A percentile compares a stretch with the other conserved stretches of the same genome.
phyloP scores from a whole-genome alignment of 2,797 vertebrate genomes.

The Notolepis coatsorum region DNA sequence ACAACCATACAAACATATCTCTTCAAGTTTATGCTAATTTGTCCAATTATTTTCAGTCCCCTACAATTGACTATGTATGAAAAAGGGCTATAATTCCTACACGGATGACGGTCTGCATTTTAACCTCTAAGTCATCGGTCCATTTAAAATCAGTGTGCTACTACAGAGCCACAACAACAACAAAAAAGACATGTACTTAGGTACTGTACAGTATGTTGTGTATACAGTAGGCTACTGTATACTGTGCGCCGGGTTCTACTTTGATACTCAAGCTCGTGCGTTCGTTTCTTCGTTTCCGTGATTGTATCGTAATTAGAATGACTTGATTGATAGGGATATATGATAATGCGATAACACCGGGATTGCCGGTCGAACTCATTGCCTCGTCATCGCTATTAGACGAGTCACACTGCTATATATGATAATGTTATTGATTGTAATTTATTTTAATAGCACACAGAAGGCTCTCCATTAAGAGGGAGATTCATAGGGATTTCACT shows the following conservation, averaged over 20 bases:
- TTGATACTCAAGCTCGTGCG: not conserved
- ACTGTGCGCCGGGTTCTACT: not conserved
- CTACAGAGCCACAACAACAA: too few relatives aligned
- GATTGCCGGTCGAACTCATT: constrained; percentile 25
- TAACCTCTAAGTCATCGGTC: too few relatives aligned
- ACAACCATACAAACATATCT: too few relatives aligned
- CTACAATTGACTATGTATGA: too few relatives aligned
- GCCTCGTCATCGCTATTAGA: constrained; percentile 37
- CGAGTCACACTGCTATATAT: constrained; percentile 38
- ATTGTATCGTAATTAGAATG: constrained; percentile 37
- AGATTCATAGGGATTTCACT: constrained; percentile 52
- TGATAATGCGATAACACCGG: not conserved
- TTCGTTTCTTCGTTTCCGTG: not conserved
- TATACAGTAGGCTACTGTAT: too few relatives aligned
- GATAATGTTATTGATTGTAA: constrained; percentile 68
- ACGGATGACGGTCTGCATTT: too few relatives aligned
- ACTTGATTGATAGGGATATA: not conserved
- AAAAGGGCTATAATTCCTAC: too few relatives aligned
- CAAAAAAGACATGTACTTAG: too few relatives aligned
- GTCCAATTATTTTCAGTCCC: too few relatives aligned
- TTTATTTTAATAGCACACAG: constrained; percentile 62
- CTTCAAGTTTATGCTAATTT: too few relatives aligned
- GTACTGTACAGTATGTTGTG: not conserved
- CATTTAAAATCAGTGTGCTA: too few relatives aligned
- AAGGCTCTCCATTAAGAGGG: constrained; percentile 52